A percentile compares a stretch with the other conserved stretches of the same genome.
These are phyloP conservation scores for Caenorhabditis zanzibari DNA, from an alignment of 2,888 invertebrate genomes.

Conservation along the genomic window DNA sequence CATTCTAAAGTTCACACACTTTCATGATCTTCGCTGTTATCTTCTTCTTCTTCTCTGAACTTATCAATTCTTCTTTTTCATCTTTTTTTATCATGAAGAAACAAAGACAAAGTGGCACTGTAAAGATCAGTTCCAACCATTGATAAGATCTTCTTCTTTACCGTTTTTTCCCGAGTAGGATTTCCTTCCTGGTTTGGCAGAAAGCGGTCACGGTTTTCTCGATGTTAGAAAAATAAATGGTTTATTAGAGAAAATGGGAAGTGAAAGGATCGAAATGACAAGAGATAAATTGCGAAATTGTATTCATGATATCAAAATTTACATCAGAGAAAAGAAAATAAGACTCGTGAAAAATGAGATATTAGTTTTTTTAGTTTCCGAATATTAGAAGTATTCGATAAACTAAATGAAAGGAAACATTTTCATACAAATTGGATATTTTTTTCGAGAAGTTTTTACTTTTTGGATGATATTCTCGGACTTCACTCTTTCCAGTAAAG, in stretches of 20 bases:
- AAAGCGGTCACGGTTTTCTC: conserved; percentile 11
- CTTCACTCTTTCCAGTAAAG: conserved; percentile 71
- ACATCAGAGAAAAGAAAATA: conserved; percentile 41
- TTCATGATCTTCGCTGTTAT: conserved; percentile 46
- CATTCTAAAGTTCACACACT: conserved; percentile 48
- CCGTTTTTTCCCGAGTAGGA: conserved; percentile 7
- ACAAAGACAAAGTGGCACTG: conserved; percentile 41
- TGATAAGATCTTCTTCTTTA: conserved; percentile 33
- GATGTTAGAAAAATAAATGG: background rate
- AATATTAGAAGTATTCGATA: background rate
- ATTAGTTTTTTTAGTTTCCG: background rate
- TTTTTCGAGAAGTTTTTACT: conserved; percentile 9
- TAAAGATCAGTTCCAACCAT: conserved; percentile 58
- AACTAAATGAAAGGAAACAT: background rate
- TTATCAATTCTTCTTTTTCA: conserved; percentile 24
- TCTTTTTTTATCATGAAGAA: conserved; percentile 8
- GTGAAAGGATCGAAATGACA: background rate
- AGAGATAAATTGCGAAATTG: background rate
- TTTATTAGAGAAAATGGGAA: conserved; percentile 33
- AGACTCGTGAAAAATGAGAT: conserved; percentile 58
- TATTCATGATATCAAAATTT: conserved; percentile 45
- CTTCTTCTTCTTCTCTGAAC: conserved; percentile 35
- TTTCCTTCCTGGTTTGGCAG: conserved; percentile 42
- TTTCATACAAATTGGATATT: conserved; percentile 50
- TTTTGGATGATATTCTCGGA: background rate